Conservation (phyloP, 2,113 vertebrate species). For the Urocynchramus pylzowi region DNA sequence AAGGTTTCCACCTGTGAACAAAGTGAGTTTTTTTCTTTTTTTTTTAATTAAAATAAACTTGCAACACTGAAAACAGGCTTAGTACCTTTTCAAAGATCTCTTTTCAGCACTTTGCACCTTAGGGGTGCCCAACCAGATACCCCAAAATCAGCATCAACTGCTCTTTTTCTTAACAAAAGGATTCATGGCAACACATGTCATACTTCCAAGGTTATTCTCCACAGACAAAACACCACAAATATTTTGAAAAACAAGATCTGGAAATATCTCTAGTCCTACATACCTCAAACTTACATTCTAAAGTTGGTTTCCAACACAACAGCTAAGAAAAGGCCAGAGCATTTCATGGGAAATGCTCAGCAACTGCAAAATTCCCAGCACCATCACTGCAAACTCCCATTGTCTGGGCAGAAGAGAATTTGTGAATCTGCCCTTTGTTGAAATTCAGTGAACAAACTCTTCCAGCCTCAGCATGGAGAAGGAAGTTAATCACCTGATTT, state of each 20-base stretch:
- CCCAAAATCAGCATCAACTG: neutral
- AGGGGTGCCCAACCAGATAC: neutral
- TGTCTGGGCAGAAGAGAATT: neutral
- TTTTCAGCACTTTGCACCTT: neutral
- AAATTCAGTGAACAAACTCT: neutral
- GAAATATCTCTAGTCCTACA: neutral
- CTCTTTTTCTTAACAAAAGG: neutral
- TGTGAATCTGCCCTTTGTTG: neutral
- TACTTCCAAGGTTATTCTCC: neutral
- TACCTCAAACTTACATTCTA: neutral
- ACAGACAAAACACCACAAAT: neutral
- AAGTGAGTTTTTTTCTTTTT: no score
- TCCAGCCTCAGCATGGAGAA: neutral
- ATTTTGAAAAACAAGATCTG: neutral
- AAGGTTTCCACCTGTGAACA: neutral
- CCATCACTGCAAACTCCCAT: neutral
- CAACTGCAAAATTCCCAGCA: neutral
- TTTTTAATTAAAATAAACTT: neutral
- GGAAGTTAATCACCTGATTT: conserved; percentile 18
- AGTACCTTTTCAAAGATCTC: neutral
- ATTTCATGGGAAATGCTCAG: rapidly evolving
- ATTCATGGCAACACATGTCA: neutral
- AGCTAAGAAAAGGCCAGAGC: neutral
- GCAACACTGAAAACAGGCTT: neutral
- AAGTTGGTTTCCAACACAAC: neutral